Base-by-base conservation (phyloP, 2,797 vertebrate genomes). In the Parambassis ranga region DNA sequence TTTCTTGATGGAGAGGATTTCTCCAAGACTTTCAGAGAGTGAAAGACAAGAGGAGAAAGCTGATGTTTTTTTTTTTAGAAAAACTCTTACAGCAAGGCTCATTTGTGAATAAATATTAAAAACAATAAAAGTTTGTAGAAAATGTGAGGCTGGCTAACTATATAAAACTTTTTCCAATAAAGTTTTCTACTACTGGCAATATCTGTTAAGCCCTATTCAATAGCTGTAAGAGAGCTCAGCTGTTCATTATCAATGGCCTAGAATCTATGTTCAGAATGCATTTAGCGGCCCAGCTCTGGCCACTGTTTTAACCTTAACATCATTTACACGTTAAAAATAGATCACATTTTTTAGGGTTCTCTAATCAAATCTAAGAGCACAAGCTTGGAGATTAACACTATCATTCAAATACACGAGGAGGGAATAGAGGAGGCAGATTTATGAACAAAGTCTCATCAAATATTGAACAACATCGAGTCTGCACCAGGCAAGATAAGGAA, bases 361-460 rank as follows among this genome's bases (percentile, higher is more conserved):
- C 32, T 58, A 23, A 79, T 79, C 38, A 65, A 60, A 69, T n/a
- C n/a, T n/a, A n/a, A n/a, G n/a, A n/a, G n/a, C n/a, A n/a, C n/a
- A n/a, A 35, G 43, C 51, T 64, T 33, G 28, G 49, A 82, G 44
- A 79, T 86, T 66, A 81, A 75, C 64, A 44, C 77, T 18, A 78
- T 81, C 76, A 70, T 63, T 81, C 70, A 78, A 36, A 68, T 35
- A 28, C 23, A 62, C 49, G 67, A 22, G 7, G 35, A 71, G 75
- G 58, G 74, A 79, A 66, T 18, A 75, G 51, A 69, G 24, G 36
- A 50, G 36, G 71, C 41, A 66, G 81, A 90, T 89, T 84, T 76
- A 87, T 89, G 82, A 79, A 84, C 75, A 84, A 74, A 82, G 65
- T 53, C 86, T 89, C 89, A 86, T 90, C 76, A 89, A 88, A 87